Evolutionary conservation across 2,888 invertebrate species (phyloP), one percentile per base, ranked within the genome.

Genomic region (Lamellibrachia columna): DNA sequence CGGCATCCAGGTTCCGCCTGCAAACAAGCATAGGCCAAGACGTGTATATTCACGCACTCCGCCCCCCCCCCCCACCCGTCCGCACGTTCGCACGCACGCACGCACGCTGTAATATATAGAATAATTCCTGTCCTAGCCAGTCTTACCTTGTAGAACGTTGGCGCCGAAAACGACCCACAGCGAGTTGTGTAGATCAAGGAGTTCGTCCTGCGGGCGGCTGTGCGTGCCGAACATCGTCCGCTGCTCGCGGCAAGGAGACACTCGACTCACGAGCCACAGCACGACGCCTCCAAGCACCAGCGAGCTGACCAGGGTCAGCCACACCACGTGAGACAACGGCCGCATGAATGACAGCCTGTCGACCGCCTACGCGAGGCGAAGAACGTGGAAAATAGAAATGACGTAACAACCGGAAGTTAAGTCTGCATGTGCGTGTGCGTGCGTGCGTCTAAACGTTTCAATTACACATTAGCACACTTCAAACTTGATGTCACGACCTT

Each of bases 1-100:
- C 22, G 93, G 94, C 53, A 92, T n/a, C 92, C 93, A 93, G 91
- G 75, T 90, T 53, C 92, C 91, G 91, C 94, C 94, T 94, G 92
- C 40, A 91, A 11, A 91, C 53, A 91, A 15, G 92, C 52, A 40
- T 52, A 3, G 28, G 3, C 6, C 4, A 11, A 52, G 11, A 52
- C 4, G 9, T 90, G n/a, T 9, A 15, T 28, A 52, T 15, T 22
- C 28, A 28, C 9, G 52, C 28, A 0, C 15, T 11, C 11, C 3
- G 11, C 0, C 15, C 3, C 60, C 3, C 15, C 4, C 22, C 3
- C 60, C 3, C 11, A 1, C 60, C 3, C 22, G 60, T 22, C 3
- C 15, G 11, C 15, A 28, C 28, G 28, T 28, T 28, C 60, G 11
- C 22, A 15, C 4, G 60, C 60, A 15, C 15, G 60, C 15, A 15